Evolutionary conservation across 2,797 vertebrate species (phyloP).

Genomic region (Holocentrus rufus): DNA sequence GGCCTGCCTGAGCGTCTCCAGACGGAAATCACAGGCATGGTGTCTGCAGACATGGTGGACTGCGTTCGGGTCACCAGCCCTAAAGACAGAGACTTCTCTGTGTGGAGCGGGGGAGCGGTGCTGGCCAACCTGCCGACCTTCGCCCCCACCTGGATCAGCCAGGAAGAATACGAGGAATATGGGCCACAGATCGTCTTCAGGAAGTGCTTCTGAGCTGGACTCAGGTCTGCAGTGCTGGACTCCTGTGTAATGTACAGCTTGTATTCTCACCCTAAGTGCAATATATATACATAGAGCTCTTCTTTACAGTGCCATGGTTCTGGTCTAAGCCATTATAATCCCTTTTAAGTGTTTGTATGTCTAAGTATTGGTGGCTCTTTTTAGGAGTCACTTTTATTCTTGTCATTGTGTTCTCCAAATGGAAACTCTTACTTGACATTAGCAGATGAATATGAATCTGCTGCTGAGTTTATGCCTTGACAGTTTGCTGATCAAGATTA

Average conservation of each 20-base stretch:
- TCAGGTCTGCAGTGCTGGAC: not conserved
- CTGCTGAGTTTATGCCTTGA: not conserved
- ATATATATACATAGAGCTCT: constrained; percentile 19
- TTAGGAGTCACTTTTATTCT: not conserved
- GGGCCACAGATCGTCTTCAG: constrained; percentile 82
- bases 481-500: not conserved
- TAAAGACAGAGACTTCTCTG: constrained; percentile 75
- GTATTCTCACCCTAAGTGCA: constrained; percentile 38
- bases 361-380: not conserved
- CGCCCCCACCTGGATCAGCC: constrained; percentile 78
- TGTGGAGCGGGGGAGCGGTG: constrained; percentile 81
- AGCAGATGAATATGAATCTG: not conserved
- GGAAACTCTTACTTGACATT: not conserved
- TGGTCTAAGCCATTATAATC: not conserved
- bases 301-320: constrained; percentile 26
- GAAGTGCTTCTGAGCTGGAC: constrained; percentile 81
- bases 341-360: constrained; percentile 1
- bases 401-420: not conserved
- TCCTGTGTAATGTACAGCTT: not conserved
- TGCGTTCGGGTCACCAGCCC: constrained; percentile 72
- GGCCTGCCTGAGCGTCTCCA: constrained; percentile 80
- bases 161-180: constrained; percentile 79
- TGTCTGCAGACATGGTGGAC: constrained; percentile 43
- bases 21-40: constrained; percentile 70
- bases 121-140: constrained; percentile 73